Conservation (phyloP, 2,797 vertebrate genomes). For the Argyrosomus regius region DNA sequence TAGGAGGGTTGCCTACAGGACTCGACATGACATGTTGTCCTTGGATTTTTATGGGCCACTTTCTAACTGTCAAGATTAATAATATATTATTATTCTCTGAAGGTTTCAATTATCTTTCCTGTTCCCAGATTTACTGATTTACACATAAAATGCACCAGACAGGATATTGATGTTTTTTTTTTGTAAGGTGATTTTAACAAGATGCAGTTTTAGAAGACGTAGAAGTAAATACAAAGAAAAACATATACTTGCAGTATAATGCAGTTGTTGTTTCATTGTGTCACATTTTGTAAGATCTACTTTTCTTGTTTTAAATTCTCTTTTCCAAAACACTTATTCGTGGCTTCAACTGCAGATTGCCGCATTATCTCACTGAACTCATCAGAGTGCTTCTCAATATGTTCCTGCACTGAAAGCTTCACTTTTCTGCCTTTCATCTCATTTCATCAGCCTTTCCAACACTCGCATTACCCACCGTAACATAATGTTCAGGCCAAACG, state of each 20-base stretch:
- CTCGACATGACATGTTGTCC: not conserved
- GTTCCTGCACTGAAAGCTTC: conserved; percentile 10
- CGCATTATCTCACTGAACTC: conserved; percentile 13
- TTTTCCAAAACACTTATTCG: not conserved
- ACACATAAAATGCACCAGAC: not conserved
- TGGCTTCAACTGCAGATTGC: conserved; percentile 3
- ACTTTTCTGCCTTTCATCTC: conserved; percentile 10
- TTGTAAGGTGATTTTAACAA: not conserved
- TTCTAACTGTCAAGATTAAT: not conserved
- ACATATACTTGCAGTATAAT: not conserved
- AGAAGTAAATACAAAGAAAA: not conserved
- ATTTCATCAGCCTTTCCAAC: conserved; percentile 40
- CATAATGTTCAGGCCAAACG: conserved; percentile 43
- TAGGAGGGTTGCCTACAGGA: not conserved
- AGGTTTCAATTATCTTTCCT: not conserved
- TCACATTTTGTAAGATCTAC: not conserved
- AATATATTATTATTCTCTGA: not conserved
- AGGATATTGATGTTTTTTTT: not conserved
- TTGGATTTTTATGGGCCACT: not conserved
- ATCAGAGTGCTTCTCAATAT: conserved; percentile 21
- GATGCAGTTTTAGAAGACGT: not conserved
- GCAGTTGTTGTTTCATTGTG: not conserved
- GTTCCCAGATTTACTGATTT: not conserved
- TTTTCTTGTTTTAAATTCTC: not conserved
- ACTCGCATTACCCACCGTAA: conserved; percentile 3